phyloP scores from a whole-genome alignment of 2,113 vertebrate species.

The Elaphurus davidianus region DNA sequence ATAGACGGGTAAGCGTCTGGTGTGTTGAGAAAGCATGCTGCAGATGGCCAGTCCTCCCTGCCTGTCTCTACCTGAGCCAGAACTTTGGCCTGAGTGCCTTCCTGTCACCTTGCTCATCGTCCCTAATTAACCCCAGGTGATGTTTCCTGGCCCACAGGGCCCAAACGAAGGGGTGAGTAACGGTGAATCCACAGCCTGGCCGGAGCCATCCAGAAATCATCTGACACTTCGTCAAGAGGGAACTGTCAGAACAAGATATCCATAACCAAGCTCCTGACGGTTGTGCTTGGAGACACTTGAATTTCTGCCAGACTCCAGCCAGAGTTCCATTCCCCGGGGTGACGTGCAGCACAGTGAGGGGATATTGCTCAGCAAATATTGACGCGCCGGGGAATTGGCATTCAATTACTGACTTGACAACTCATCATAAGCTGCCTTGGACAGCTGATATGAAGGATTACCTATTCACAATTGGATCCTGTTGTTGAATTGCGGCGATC shows the following conservation, averaged over 20 bases:
- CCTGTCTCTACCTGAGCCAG: neutral
- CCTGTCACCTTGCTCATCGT: neutral
- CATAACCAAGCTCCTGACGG: conserved; percentile 71
- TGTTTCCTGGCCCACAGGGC: neutral
- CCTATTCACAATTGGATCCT: conserved; percentile 25
- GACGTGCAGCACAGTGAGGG: neutral
- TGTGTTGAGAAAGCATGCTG: neutral
- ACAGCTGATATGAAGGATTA: conserved; percentile 29
- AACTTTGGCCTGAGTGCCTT: neutral
- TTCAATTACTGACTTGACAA: conserved; percentile 53
- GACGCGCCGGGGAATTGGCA: conserved; percentile 35
- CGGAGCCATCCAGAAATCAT: conserved; percentile 61
- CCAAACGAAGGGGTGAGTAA: neutral
- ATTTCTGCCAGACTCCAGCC: conserved; percentile 71
- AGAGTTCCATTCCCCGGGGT: conserved; percentile 54
- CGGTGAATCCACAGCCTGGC: conserved; percentile 48
- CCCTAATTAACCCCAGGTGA: conserved; percentile 35
- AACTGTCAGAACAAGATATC: conserved; percentile 78
- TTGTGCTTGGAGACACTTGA: conserved; percentile 75
- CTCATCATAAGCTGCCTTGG: neutral
- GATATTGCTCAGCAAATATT: conserved; percentile 68
- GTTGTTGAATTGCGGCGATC: neutral
- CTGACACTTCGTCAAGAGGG: conserved; percentile 68
- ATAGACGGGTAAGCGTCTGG: neutral
- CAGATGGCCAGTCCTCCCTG: neutral